phyloP scores from a whole-genome alignment of 2,113 vertebrate genomes.

The Triplophysa tibetana region DNA sequence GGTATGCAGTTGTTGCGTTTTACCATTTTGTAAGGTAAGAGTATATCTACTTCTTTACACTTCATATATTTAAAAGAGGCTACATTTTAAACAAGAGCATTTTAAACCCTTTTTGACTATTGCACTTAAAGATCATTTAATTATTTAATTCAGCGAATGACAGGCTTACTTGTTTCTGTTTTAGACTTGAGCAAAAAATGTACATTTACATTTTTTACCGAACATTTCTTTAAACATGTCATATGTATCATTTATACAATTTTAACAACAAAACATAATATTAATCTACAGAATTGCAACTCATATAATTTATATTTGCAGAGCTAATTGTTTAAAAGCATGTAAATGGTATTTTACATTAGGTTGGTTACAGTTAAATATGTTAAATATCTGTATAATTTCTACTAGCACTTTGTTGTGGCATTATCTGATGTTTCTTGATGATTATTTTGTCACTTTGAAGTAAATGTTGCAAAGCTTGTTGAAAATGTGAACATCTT shows the following conservation, averaged over 20 bases:
- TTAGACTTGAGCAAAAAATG: no score
- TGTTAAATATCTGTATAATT: slow-evolving; percentile 11
- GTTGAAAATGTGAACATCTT: background rate
- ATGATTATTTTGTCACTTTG: slow-evolving; percentile 38
- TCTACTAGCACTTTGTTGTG: slow-evolving; percentile 38
- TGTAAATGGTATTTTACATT: background rate
- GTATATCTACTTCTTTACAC: background rate
- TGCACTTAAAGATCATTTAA: no score
- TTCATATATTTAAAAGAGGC: background rate
- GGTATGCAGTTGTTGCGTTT: slow-evolving; percentile 41
- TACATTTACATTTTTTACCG: no score
- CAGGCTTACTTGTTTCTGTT: no score
- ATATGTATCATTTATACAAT: background rate
- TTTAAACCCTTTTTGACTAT: no score
- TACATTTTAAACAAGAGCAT: no score
- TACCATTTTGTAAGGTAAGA: slow-evolving; percentile 40
- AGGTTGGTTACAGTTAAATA: background rate
- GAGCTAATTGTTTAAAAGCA: background rate
- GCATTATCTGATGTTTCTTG: slow-evolving; percentile 28
- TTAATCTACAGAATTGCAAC: no score
- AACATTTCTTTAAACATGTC: background rate
- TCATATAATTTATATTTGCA: no score
- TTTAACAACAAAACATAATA: background rate
- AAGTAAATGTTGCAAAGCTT: slow-evolving; percentile 27
- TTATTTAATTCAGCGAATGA: no score